These are phyloP conservation scores for Shinisaurus crocodilurus DNA, from an alignment of 2,113 vertebrate genomes.

Conservation along the genomic window DNA sequence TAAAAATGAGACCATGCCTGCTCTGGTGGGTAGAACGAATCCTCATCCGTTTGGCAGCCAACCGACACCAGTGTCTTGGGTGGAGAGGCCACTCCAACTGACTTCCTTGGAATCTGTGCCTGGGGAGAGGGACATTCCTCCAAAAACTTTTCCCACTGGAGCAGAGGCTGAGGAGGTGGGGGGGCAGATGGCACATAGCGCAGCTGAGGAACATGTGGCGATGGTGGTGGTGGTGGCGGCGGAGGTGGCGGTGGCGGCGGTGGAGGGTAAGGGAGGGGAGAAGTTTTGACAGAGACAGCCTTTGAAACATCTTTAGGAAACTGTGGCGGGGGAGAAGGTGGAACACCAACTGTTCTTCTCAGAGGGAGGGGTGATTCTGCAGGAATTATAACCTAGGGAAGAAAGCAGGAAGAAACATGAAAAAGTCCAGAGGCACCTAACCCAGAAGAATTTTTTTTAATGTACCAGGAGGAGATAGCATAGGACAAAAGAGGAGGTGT, in stretches of 20 bases:
- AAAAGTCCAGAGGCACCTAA: slow-evolving; percentile 35
- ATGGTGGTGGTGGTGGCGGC: slow-evolving; percentile 60
- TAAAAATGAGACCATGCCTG: slow-evolving; percentile 81
- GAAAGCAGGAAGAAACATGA: slow-evolving; percentile 71
- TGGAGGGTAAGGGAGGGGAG: slow-evolving; percentile 56
- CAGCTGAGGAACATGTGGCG: slow-evolving; percentile 65
- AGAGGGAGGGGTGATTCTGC: slow-evolving; percentile 86
- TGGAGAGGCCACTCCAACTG: slow-evolving; percentile 24
- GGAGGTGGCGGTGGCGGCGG: slow-evolving; percentile 55
- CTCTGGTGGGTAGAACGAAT: slow-evolving; percentile 81
- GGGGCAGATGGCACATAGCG: slow-evolving; percentile 34
- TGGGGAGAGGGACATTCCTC: slow-evolving; percentile 56
- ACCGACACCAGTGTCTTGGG: slow-evolving; percentile 85
- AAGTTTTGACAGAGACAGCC: slow-evolving; percentile 46
- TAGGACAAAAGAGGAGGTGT: no score
- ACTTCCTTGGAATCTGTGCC: slow-evolving; percentile 6
- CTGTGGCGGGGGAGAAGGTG: slow-evolving; percentile 75
- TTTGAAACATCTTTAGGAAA: slow-evolving; percentile 62
- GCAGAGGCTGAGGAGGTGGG: slow-evolving; percentile 59
- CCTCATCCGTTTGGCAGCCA: slow-evolving; percentile 93
- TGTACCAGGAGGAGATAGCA: slow-evolving; percentile 10
- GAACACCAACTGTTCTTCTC: slow-evolving; percentile 84
- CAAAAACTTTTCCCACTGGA: slow-evolving; percentile 57
- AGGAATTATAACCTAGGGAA: slow-evolving; percentile 88
- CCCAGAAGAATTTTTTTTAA: background rate